phyloP scores from a whole-genome alignment of 2,888 invertebrate species.

The Drosophila emarginata region DNA sequence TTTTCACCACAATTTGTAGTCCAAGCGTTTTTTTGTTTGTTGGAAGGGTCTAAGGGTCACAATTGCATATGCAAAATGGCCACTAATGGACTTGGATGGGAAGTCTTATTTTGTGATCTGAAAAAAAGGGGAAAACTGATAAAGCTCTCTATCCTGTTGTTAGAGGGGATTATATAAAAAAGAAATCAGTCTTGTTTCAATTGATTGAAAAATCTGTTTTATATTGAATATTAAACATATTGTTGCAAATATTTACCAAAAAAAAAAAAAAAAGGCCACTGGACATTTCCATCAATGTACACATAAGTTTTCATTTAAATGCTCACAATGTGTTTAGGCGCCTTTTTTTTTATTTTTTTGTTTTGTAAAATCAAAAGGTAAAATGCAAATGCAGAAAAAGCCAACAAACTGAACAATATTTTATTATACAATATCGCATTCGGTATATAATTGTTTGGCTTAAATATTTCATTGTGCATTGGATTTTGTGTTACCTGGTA shows the following conservation, averaged over 20 bases:
- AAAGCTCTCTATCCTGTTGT: background rate
- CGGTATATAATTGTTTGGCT: conserved; percentile 59
- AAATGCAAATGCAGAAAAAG: conserved; percentile 18
- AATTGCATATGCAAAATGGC: conserved; percentile 60
- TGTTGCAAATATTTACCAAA: background rate
- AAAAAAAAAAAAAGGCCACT: background rate
- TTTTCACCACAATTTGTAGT: conserved; percentile 56
- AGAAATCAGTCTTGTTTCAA: background rate
- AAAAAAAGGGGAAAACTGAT: background rate
- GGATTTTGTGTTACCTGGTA: conserved; percentile 44
- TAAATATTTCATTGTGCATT: conserved; percentile 65
- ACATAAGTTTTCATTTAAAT: conserved; percentile 12
- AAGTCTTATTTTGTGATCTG: conserved; percentile 37
- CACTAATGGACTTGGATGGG: conserved; percentile 68
- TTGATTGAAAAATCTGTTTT: background rate
- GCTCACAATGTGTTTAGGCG: background rate
- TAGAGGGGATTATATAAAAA: background rate
- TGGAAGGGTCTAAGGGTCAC: background rate
- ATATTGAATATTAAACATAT: conserved; percentile 6
- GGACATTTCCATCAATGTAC: conserved; percentile 5
- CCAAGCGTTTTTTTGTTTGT: conserved; percentile 13
- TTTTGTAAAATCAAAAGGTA: background rate
- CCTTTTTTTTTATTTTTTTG: too few species aligned
- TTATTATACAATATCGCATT: background rate
- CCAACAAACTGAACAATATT: conserved; percentile 24